Evolutionary conservation across 2,797 vertebrate species (phyloP).

Genomic region (Pitangus sulphuratus): DNA sequence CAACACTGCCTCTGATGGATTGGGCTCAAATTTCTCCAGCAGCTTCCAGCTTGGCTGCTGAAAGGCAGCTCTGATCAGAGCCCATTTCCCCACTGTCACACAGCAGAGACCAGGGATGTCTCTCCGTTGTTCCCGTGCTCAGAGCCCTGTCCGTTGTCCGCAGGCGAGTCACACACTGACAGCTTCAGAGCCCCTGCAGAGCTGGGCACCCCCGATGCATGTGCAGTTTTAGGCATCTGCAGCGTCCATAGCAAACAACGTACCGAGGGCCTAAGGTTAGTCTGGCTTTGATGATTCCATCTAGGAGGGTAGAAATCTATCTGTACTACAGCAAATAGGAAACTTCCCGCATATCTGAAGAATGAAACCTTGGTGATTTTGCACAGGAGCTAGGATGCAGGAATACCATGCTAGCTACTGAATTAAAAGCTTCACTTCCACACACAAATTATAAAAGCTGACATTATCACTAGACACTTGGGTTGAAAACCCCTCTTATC

Average conservation of each 20-base stretch:
- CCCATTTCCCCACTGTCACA: neutral
- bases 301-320: neutral
- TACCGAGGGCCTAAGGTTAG: neutral
- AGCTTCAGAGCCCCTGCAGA: neutral
- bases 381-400: neutral
- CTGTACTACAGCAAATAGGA: neutral
- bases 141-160: neutral
- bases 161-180: neutral
- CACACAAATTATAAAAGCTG: constrained; percentile 13
- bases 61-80: neutral
- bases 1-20: neutral
- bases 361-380: neutral
- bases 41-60: neutral
- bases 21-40: neutral
- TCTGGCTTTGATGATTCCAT: neutral
- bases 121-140: neutral
- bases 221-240: neutral
- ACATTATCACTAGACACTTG: neutral
- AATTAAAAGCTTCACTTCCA: neutral
- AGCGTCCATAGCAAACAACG: neutral
- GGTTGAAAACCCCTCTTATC: constrained; percentile 30
- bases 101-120: neutral
- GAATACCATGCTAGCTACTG: neutral
- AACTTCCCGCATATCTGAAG: neutral
- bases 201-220: neutral